phyloP scores from a whole-genome alignment of 2,888 invertebrate genomes.

The Eubasilissa splendida region DNA sequence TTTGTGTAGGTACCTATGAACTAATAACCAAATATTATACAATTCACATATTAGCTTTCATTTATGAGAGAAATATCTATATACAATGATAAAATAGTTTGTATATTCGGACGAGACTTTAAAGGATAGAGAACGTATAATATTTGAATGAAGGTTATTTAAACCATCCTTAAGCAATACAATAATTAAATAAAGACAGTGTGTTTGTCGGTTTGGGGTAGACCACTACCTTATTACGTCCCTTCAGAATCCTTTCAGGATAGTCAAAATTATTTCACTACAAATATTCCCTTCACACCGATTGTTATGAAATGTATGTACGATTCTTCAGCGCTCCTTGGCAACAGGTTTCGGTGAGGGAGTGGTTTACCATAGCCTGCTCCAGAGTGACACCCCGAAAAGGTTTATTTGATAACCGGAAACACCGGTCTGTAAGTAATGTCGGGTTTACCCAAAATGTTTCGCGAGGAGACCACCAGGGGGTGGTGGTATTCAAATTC shows the following conservation, averaged over 20 bases:
- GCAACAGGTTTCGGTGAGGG: constrained; percentile 35
- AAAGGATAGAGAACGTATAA: too few relatives aligned
- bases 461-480: constrained; percentile 31
- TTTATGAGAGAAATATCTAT: too few relatives aligned
- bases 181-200: too few relatives aligned
- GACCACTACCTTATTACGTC: neutral
- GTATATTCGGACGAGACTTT: too few relatives aligned
- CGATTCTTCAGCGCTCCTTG: constrained; percentile 1
- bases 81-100: too few relatives aligned
- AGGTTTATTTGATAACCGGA: constrained; percentile 37
- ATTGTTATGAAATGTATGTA: constrained; percentile 16
- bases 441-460: constrained; percentile 45
- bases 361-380: neutral
- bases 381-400: constrained; percentile 27
- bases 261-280: constrained; percentile 11
- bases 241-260: constrained; percentile 12
- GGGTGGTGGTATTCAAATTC: constrained; percentile 21
- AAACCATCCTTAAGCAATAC: too few relatives aligned
- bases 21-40: too few relatives aligned
- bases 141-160: too few relatives aligned
- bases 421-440: constrained; percentile 41
- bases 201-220: too few relatives aligned
- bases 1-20: too few relatives aligned
- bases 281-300: constrained; percentile 20
- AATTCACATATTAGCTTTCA: too few relatives aligned